Evolutionary conservation across 1,140 invertebrate genomes (phyloP).

Genomic region (Brachionus rubens): DNA sequence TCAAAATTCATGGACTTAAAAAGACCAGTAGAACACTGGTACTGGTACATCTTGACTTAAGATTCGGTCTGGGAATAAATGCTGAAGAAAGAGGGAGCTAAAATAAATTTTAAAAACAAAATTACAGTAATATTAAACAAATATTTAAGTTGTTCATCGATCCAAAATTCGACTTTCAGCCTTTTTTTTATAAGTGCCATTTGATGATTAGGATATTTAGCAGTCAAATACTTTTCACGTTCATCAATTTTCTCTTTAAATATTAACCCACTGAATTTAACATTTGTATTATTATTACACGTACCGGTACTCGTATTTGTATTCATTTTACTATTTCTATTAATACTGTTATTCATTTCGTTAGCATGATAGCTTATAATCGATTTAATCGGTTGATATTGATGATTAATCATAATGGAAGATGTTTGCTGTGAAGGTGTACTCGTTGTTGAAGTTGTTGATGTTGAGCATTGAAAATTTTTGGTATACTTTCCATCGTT

Average conservation of each 20-base stretch:
- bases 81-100: too few relatives aligned
- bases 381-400: slow-evolving; percentile 28
- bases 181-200: slow-evolving; percentile 39
- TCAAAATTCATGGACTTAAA: background rate
- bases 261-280: slow-evolving; percentile 36
- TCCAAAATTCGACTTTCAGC: slow-evolving; percentile 43
- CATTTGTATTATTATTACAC: slow-evolving; percentile 9
- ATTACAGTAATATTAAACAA: slow-evolving; percentile 24
- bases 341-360: slow-evolving; percentile 35
- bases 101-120: too few relatives aligned
- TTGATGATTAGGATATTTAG: slow-evolving; percentile 46
- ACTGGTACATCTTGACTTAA: too few relatives aligned
- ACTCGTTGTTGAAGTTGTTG: too few relatives aligned
- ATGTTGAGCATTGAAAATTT: background rate
- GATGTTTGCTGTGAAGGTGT: background rate
- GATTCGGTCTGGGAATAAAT: too few relatives aligned
- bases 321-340: background rate
- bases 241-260: slow-evolving; percentile 45
- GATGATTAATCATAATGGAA: background rate
- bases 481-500: slow-evolving; percentile 28
- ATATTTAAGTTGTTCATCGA: slow-evolving; percentile 38
- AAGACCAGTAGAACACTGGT: background rate
- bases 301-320: background rate
- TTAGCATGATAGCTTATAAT: background rate
- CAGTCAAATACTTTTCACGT: slow-evolving; percentile 46